phyloP scores from a whole-genome alignment of 2,888 invertebrate genomes.

The Drosophila ustulata region DNA sequence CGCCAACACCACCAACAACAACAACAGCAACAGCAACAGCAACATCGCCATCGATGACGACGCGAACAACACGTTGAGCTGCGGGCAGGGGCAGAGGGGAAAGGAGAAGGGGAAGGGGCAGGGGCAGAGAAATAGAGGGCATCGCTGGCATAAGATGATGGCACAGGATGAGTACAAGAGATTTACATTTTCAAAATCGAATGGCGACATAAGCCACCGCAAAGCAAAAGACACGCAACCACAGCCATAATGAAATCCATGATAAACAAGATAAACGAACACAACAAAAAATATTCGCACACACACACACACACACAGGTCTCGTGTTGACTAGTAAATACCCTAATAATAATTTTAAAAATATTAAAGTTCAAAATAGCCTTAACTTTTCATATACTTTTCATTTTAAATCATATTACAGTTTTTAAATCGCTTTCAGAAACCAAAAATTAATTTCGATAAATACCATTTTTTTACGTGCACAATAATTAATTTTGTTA shows the following conservation, averaged over 20 bases:
- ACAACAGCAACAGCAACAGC: conserved; percentile 46
- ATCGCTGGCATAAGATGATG: neutral
- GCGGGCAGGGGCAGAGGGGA: neutral
- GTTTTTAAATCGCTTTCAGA: too few species aligned
- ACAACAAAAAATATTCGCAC: conserved; percentile 40
- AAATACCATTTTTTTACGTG: too few species aligned
- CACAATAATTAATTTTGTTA: too few species aligned
- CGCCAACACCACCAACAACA: conserved; percentile 57
- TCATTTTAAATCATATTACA: too few species aligned
- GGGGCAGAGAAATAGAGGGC: neutral
- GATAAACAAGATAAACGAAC: conserved; percentile 78
- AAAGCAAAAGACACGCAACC: conserved; percentile 78
- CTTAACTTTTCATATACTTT: too few species aligned
- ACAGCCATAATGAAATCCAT: conserved; percentile 76
- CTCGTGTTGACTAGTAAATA: neutral
- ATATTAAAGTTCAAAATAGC: too few species aligned
- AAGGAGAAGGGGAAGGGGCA: neutral
- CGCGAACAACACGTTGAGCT: neutral
- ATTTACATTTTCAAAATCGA: conserved; percentile 78
- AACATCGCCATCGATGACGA: conserved; percentile 23
- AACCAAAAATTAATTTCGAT: too few species aligned
- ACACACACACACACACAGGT: neutral
- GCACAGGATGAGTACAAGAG: conserved; percentile 64
- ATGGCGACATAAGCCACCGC: conserved; percentile 81
- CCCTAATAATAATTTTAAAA: neutral